phyloP scores from a whole-genome alignment of 2,888 invertebrate species.

The Fabriciana adippe region DNA sequence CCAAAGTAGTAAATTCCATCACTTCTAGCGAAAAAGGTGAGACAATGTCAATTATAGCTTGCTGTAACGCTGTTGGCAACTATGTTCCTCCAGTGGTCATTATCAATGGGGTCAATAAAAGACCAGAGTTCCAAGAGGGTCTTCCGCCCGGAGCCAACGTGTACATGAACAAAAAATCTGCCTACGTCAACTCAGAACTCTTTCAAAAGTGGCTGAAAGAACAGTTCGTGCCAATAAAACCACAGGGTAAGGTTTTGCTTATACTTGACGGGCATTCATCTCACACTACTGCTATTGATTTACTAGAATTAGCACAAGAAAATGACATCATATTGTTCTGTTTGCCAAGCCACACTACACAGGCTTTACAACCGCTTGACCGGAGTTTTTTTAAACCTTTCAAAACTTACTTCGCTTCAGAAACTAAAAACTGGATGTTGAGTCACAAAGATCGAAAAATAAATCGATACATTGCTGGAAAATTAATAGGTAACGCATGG shows the following conservation, averaged over 20 bases:
- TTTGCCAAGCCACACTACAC: constrained; percentile 43
- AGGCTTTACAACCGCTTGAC: constrained; percentile 43
- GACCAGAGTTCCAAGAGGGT: constrained; percentile 44
- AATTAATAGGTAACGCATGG: constrained; percentile 32
- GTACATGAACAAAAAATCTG: constrained; percentile 44
- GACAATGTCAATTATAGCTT: constrained; percentile 45
- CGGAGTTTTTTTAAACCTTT: constrained; percentile 28
- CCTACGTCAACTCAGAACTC: constrained; percentile 38
- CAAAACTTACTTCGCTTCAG: neutral
- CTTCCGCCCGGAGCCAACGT: constrained; percentile 40
- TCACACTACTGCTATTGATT: constrained; percentile 39
- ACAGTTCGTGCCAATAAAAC: constrained; percentile 44
- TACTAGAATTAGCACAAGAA: constrained; percentile 41
- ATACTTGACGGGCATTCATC: constrained; percentile 49
- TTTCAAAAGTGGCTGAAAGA: constrained; percentile 44
- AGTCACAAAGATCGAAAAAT: constrained; percentile 3
- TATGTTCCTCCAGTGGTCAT: constrained; percentile 45
- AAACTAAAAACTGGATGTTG: neutral
- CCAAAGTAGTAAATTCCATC: constrained; percentile 47
- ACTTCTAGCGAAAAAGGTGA: constrained; percentile 52
- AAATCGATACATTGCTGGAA: constrained; percentile 8
- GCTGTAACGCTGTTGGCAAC: constrained; percentile 47
- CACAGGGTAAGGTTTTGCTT: constrained; percentile 43
- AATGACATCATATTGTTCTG: constrained; percentile 44
- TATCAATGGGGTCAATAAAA: constrained; percentile 43